These are phyloP conservation scores for Hippocampus comes DNA, from an alignment of 2,113 vertebrate genomes.

Conservation along the genomic window DNA sequence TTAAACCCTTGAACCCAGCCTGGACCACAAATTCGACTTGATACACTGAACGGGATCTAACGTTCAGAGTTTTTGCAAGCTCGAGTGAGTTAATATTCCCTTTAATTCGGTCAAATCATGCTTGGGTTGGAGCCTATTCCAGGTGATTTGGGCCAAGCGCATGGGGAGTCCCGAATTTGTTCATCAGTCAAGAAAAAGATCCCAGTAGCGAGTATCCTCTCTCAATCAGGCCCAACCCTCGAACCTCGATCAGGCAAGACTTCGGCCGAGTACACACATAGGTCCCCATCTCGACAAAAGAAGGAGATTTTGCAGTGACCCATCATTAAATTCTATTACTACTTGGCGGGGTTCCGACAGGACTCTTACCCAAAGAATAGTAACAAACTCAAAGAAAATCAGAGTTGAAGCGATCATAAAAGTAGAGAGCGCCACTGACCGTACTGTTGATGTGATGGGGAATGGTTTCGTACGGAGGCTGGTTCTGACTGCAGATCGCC, in stretches of 20 bases:
- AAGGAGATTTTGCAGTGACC: not conserved
- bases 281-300: not conserved
- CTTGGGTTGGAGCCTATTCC: not conserved
- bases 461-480: conserved; percentile 96
- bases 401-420: not conserved
- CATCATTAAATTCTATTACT: not conserved
- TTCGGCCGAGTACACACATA: not conserved
- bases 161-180: not conserved
- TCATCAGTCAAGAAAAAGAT: not conserved
- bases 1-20: not conserved
- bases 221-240: not conserved
- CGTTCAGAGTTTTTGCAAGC: too few relatives aligned
- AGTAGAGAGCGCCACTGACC: conserved; percentile 48
- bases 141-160: not conserved
- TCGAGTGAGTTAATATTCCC: too few relatives aligned
- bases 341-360: not conserved
- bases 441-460: conserved; percentile 99
- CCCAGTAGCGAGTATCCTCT: not conserved
- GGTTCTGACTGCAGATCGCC: conserved; percentile 99
- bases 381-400: not conserved
- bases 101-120: too few relatives aligned
- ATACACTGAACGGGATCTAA: too few relatives aligned
- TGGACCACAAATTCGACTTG: not conserved
- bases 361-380: conserved; percentile 3
- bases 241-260: not conserved